Evolutionary conservation across 92 coral and sea anemone species (phyloP), one percentile per base, ranked within the genome.

Genomic region (Zoanthus sociatus): DNA sequence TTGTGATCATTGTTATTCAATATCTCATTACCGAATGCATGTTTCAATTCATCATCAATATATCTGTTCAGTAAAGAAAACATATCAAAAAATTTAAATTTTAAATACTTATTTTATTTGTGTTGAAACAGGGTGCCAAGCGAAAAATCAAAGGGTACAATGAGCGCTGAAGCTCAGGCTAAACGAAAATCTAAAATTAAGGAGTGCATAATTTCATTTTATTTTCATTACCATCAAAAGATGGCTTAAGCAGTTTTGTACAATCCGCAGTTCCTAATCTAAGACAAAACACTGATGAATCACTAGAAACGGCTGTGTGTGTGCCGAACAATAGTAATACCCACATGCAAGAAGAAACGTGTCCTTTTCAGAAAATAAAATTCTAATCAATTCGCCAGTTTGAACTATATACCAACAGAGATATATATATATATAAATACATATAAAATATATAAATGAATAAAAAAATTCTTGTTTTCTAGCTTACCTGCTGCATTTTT

Each of bases 401-500:
- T 69, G 16, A 15, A 20, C 42, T 17, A 18, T 11, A 17, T 8
- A 7, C 26, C 8, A 17, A 63, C 10, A 63, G 21, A 63, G n/a
- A 63, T 63, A 63, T 14, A 58, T 26, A 58, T n/a, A 9, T 58
- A 11, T 14, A 58, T 0, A 58, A 58, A 58, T 61, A 50, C 42
- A 37, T 37, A 37, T 37, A 37, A 37, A 2, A 37, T 37, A 37
- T 30, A 69, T 60, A 68, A 18, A 20, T 16, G n/a, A 50, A 56
- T 63, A 76, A 66, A 61, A 47, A 66, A 33, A 37, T 45, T 45
- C 42, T 47, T 11, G 78, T 47, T 47, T 50, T n/a, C 56, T 16
- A 46, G 48, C 79, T 56, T 92, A 92, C 99, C 98, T 93, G 97
- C 87, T 95, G 99, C 99, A 97, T 97, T 88, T 97, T 97, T 89